phyloP scores from a whole-genome alignment of 2,888 invertebrate species.

The Metallyticus violacea region DNA sequence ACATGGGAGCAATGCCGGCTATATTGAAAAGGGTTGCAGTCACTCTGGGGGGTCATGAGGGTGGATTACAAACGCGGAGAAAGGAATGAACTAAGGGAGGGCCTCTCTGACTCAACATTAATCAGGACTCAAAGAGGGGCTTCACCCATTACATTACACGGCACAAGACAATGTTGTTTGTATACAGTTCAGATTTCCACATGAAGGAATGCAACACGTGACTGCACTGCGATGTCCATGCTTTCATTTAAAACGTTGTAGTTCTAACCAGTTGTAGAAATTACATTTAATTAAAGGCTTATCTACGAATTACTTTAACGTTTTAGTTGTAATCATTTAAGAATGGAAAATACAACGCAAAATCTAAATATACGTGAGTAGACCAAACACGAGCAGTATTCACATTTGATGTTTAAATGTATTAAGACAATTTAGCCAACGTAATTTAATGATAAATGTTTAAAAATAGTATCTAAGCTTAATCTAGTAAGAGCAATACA shows the following conservation, averaged over 20 bases:
- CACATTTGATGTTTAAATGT: no score
- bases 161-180: constrained; percentile 2
- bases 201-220: constrained; percentile 10
- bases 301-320: no score
- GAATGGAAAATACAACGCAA: no score
- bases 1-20: constrained; percentile 19
- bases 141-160: neutral
- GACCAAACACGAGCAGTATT: no score
- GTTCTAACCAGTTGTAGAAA: neutral
- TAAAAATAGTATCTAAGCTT: no score
- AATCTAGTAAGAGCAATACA: no score
- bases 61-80: constrained; percentile 7
- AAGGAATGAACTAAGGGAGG: constrained; percentile 3
- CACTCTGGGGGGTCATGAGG: constrained; percentile 16
- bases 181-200: neutral
- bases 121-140: constrained; percentile 26
- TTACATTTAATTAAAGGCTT: neutral
- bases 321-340: no score
- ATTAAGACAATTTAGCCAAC: no score
- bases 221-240: neutral
- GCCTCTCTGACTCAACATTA: constrained; percentile 27
- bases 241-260: neutral
- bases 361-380: no score
- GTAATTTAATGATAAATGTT: no score
- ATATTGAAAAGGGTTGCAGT: constrained; percentile 25